These are phyloP conservation scores for Parapsyche elsis DNA, from an alignment of 1,140 invertebrate species.

Conservation along the genomic window DNA sequence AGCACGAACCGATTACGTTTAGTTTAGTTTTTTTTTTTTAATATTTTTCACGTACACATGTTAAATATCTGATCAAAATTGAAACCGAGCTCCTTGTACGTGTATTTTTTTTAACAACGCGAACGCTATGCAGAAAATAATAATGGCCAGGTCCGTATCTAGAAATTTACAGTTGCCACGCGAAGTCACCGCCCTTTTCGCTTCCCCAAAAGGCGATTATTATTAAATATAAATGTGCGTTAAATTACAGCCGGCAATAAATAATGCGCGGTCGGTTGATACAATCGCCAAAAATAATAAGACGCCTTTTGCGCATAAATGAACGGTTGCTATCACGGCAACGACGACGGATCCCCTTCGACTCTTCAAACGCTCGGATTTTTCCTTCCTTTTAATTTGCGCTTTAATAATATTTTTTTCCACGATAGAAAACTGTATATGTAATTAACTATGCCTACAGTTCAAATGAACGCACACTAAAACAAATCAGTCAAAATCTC, in stretches of 20 bases:
- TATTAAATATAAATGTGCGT: constrained; percentile 32
- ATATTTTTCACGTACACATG: too few relatives aligned
- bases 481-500: not conserved
- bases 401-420: not conserved
- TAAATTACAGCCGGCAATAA: constrained; percentile 26
- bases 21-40: too few relatives aligned
- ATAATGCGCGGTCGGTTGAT: constrained; percentile 16
- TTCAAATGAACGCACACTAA: not conserved
- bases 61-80: too few relatives aligned
- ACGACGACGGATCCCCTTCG: not conserved
- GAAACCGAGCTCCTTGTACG: not conserved
- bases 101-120: too few relatives aligned
- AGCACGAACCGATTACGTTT: too few relatives aligned
- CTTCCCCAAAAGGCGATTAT: constrained; percentile 29
- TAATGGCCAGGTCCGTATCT: constrained; percentile 33
- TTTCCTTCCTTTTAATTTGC: not conserved
- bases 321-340: constrained; percentile 10
- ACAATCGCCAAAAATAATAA: constrained; percentile 24
- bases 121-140: constrained; percentile 18
- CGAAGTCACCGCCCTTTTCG: constrained; percentile 26
- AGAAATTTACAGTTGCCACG: constrained; percentile 30
- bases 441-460: not conserved
- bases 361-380: not conserved
- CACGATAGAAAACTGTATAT: not conserved
- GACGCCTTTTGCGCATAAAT: constrained; percentile 21